Evolutionary conservation across 2,888 invertebrate species (phyloP).

Genomic region (Yponomeuta malinellus): DNA sequence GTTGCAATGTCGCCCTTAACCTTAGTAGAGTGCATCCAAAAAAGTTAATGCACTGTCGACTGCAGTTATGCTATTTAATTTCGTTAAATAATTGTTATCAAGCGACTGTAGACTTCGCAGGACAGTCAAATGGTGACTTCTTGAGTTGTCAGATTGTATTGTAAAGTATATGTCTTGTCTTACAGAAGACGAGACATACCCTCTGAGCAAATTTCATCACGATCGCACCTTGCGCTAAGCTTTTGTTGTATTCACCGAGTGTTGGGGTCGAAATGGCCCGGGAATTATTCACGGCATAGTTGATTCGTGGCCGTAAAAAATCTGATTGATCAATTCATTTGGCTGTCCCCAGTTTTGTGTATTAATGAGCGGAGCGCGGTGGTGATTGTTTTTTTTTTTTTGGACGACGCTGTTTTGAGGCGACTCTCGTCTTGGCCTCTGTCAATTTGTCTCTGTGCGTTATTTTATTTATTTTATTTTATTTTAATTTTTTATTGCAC

Average conservation of each 20-base stretch:
- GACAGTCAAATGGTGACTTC: too few relatives aligned
- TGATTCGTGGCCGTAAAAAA: constrained; percentile 74
- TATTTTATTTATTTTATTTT: too few relatives aligned
- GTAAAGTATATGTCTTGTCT: too few relatives aligned
- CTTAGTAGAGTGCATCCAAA: too few relatives aligned
- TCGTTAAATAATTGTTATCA: too few relatives aligned
- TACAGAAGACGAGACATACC: too few relatives aligned
- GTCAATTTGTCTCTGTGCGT: background rate
- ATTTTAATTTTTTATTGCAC: too few relatives aligned
- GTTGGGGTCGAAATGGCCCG: constrained; percentile 42
- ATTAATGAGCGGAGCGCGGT: constrained; percentile 66
- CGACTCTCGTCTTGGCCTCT: background rate
- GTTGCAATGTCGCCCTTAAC: too few relatives aligned
- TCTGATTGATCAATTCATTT: constrained; percentile 76
- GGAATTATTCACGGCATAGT: constrained; percentile 73
- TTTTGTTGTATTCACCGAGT: background rate
- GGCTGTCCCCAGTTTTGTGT: constrained; percentile 48
- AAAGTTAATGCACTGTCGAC: too few relatives aligned
- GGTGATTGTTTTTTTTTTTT: background rate
- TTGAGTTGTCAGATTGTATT: too few relatives aligned
- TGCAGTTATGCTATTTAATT: too few relatives aligned
- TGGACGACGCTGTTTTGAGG: background rate
- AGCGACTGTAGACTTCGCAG: too few relatives aligned
- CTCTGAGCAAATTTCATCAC: background rate
- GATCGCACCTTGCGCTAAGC: background rate